Conservation (phyloP, 2,888 invertebrate genomes). For the Dione juno region DNA sequence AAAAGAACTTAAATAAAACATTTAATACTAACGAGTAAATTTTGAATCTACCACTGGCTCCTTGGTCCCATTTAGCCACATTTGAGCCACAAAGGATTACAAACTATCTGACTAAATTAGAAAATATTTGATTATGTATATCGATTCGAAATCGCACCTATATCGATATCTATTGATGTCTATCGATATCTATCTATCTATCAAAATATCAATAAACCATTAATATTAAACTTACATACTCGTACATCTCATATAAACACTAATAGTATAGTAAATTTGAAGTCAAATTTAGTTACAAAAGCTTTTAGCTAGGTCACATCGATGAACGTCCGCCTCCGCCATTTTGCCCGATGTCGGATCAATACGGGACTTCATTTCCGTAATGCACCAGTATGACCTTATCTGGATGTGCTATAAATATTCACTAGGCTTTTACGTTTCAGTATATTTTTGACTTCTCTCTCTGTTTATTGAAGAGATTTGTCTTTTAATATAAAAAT, state of each 20-base stretch:
- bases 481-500: background rate
- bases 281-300: background rate
- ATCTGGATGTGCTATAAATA: slow-evolving; percentile 9
- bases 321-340: slow-evolving; percentile 19
- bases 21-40: no score
- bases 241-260: background rate
- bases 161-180: background rate
- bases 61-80: no score
- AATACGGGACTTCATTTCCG: slow-evolving; percentile 17
- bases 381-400: slow-evolving; percentile 20
- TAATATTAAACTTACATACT: background rate
- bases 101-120: no score
- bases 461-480: background rate
- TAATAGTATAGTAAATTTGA: background rate
- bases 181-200: background rate
- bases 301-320: background rate
- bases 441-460: background rate
- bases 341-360: slow-evolving; percentile 17
- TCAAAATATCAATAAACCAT: no score
- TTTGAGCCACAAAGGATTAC: no score
- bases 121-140: background rate
- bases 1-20: no score
- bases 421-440: background rate
- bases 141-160: background rate
- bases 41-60: no score